phyloP scores from a whole-genome alignment of 2,113 vertebrate genomes.

The Mobula birostris region DNA sequence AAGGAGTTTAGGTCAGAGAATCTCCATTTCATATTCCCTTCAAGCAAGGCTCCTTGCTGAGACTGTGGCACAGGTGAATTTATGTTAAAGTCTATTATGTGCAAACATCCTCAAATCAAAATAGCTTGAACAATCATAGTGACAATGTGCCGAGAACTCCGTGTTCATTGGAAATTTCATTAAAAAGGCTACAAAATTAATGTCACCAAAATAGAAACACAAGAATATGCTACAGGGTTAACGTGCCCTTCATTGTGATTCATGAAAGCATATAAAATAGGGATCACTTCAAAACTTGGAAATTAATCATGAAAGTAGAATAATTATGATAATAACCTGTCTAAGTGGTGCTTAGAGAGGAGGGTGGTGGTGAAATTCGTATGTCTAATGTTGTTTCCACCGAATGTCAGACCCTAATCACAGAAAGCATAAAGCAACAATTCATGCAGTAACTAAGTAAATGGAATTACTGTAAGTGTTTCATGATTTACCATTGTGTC shows the following conservation, averaged over 20 bases:
- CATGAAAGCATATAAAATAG: neutral
- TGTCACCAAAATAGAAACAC: neutral
- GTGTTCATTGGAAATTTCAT: neutral
- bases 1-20: neutral
- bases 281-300: neutral
- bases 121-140: neutral
- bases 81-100: neutral
- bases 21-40: neutral
- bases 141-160: neutral
- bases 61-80: neutral
- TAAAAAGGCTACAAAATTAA: neutral
- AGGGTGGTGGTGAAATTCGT: neutral
- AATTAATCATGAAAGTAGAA: neutral
- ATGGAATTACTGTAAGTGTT: neutral
- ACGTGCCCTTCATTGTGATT: neutral
- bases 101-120: neutral
- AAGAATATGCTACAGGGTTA: neutral
- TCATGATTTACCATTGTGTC: constrained; percentile 85
- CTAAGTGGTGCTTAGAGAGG: neutral
- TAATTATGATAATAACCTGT: neutral
- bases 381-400: neutral
- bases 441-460: neutral
- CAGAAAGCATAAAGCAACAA: neutral
- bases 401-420: neutral
- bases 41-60: neutral